These are phyloP conservation scores for Amblyopsis rosae DNA, from an alignment of 2,113 vertebrate genomes.

Conservation along the genomic window DNA sequence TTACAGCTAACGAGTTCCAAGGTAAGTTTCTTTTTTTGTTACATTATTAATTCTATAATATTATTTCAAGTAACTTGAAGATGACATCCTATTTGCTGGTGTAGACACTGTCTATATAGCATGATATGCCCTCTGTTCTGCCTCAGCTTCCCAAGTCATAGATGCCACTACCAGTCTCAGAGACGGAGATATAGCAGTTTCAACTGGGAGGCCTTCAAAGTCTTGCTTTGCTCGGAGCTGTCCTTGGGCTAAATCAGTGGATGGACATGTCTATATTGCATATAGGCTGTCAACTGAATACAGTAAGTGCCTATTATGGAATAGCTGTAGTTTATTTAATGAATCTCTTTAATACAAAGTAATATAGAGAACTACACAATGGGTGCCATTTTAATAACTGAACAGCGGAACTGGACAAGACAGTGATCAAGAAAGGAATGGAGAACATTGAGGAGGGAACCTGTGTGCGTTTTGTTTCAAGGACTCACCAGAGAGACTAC, in stretches of 20 bases:
- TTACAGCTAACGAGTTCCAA: slow-evolving; percentile 69
- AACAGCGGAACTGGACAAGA: slow-evolving; percentile 66
- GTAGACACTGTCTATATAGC: background rate
- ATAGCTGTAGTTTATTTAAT: background rate
- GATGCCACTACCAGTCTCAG: slow-evolving; percentile 64
- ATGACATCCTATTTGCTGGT: background rate
- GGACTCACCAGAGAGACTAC: slow-evolving; percentile 81
- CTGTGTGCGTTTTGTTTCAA: slow-evolving; percentile 82
- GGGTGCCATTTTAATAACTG: slow-evolving; percentile 4
- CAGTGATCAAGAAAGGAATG: slow-evolving; percentile 73
- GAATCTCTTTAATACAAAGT: background rate
- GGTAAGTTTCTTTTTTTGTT: slow-evolving; percentile 40
- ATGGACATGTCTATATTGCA: slow-evolving; percentile 72
- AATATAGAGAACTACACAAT: no score
- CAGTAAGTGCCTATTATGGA: slow-evolving; percentile 47
- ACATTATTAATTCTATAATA: background rate
- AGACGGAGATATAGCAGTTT: slow-evolving; percentile 73
- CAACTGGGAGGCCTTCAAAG: slow-evolving; percentile 56
- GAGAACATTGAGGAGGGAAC: slow-evolving; percentile 78
- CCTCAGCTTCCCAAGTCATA: slow-evolving; percentile 45
- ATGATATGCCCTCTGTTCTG: slow-evolving; percentile 5
- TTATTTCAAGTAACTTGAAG: background rate
- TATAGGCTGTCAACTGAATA: slow-evolving; percentile 66
- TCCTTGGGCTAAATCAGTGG: slow-evolving; percentile 73
- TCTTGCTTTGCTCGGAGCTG: slow-evolving; percentile 73